phyloP scores from a whole-genome alignment of 2,888 invertebrate genomes.

The Lasioglossum malachurum region DNA sequence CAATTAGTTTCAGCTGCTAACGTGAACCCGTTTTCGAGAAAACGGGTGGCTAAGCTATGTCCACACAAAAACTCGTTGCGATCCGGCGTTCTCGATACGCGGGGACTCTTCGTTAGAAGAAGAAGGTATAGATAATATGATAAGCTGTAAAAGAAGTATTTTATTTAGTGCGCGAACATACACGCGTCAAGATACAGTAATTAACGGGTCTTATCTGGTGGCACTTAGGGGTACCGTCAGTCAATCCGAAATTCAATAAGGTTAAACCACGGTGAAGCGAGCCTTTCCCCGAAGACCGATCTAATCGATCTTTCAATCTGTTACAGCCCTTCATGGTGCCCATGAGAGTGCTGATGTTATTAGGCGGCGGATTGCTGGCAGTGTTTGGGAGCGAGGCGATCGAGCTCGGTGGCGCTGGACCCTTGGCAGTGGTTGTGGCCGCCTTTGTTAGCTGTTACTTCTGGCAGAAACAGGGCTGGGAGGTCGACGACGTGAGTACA shows the following conservation, averaged over 20 bases:
- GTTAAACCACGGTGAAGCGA: not conserved
- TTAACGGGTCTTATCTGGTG: not conserved
- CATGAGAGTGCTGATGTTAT: conserved; percentile 91
- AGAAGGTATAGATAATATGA: not conserved
- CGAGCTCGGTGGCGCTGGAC: conserved; percentile 90
- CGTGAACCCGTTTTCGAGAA: too few relatives aligned
- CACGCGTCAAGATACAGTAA: not conserved
- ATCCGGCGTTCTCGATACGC: too few relatives aligned
- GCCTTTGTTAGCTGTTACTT: conserved; percentile 93
- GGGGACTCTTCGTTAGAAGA: not conserved
- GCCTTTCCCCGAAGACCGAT: not conserved
- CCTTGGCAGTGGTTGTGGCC: conserved; percentile 93
- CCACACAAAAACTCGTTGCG: too few relatives aligned
- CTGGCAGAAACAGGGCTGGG: conserved; percentile 95
- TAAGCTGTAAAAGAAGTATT: not conserved
- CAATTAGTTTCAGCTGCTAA: too few relatives aligned
- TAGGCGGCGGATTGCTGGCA: conserved; percentile 93
- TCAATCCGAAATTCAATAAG: conserved; percentile 20
- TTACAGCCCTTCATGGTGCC: conserved; percentile 90
- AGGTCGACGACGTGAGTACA: conserved; percentile 89
- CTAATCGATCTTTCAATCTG: conserved; percentile 51
- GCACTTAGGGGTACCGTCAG: conserved; percentile 8
- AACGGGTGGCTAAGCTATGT: too few relatives aligned
- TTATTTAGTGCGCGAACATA: not conserved
- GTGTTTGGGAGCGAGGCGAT: conserved; percentile 95